Conservation (phyloP, 2,888 invertebrate species). For the Julus scanicus region DNA sequence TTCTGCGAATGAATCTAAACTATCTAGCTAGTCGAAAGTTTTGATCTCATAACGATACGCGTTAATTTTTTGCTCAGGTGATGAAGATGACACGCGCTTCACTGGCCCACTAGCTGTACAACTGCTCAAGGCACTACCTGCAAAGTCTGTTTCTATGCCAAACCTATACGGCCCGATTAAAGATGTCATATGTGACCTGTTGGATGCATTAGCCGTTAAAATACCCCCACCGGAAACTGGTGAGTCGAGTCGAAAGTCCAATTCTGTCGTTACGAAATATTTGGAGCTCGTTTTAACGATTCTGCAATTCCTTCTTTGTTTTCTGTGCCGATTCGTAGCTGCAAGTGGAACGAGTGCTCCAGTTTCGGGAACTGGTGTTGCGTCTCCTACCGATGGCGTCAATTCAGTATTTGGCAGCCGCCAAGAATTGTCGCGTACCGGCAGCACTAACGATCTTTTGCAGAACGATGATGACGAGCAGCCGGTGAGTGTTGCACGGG, state of each 20-base stretch:
- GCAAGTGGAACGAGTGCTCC: neutral
- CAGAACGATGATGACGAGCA: constrained; percentile 61
- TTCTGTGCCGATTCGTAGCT: neutral
- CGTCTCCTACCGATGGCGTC: constrained; percentile 51
- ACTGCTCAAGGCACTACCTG: constrained; percentile 68
- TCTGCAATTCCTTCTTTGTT: neutral
- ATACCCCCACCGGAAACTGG: constrained; percentile 56
- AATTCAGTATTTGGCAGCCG: constrained; percentile 54
- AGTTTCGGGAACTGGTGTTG: neutral
- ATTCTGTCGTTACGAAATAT: neutral
- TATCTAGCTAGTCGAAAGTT: neutral
- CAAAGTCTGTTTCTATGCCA: constrained; percentile 62
- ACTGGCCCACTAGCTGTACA: constrained; percentile 71
- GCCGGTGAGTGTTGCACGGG: constrained; percentile 52
- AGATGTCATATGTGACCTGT: constrained; percentile 72
- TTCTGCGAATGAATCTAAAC: neutral
- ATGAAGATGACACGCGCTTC: constrained; percentile 73
- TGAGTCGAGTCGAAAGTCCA: constrained; percentile 43
- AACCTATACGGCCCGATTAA: constrained; percentile 63
- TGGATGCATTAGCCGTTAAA: constrained; percentile 71
- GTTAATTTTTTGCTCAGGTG: constrained; percentile 63
- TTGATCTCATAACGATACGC: neutral
- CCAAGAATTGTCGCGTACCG: constrained; percentile 58
- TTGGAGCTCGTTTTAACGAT: neutral
- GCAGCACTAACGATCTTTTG: constrained; percentile 60